A percentile compares a stretch with the other conserved stretches of the same genome.
Conservation (phyloP, 2,888 invertebrate species). For the Euplexia lucipara region DNA sequence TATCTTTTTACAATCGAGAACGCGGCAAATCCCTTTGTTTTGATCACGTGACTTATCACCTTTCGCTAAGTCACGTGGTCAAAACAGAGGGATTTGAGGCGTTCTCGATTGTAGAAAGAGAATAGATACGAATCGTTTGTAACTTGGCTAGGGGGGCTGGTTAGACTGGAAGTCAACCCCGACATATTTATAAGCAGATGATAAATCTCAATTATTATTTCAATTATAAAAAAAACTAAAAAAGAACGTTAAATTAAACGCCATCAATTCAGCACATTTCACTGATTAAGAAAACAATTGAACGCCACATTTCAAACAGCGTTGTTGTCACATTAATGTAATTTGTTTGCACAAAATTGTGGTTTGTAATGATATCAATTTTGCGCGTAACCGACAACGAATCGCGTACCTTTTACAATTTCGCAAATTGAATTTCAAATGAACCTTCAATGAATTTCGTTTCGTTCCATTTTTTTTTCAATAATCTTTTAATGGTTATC, state of each 20-base stretch:
- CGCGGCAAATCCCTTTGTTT: too few species aligned
- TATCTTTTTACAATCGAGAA: too few species aligned
- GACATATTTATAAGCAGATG: too few species aligned
- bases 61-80: too few species aligned
- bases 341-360: slow-evolving; percentile 37
- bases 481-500: slow-evolving; percentile 21
- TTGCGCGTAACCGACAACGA: slow-evolving; percentile 20
- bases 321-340: slow-evolving; percentile 27
- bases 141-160: too few species aligned
- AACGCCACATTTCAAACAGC: slow-evolving; percentile 21
- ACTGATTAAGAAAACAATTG: slow-evolving; percentile 16
- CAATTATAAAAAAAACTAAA: neutral
- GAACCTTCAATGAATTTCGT: slow-evolving; percentile 42
- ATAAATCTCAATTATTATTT: neutral
- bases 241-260: neutral
- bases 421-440: slow-evolving; percentile 53
- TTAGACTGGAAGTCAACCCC: too few species aligned
- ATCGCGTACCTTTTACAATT: slow-evolving; percentile 28
- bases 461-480: slow-evolving; percentile 23
- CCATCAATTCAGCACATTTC: slow-evolving; percentile 1
- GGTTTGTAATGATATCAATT: slow-evolving; percentile 44
- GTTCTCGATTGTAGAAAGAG: too few species aligned
- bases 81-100: too few species aligned
- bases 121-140: too few species aligned
- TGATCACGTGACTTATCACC: too few species aligned